A percentile compares a stretch with the other conserved stretches of the same genome.
phyloP scores from a whole-genome alignment of 2,113 vertebrate species.

The Emberiza fucata region DNA sequence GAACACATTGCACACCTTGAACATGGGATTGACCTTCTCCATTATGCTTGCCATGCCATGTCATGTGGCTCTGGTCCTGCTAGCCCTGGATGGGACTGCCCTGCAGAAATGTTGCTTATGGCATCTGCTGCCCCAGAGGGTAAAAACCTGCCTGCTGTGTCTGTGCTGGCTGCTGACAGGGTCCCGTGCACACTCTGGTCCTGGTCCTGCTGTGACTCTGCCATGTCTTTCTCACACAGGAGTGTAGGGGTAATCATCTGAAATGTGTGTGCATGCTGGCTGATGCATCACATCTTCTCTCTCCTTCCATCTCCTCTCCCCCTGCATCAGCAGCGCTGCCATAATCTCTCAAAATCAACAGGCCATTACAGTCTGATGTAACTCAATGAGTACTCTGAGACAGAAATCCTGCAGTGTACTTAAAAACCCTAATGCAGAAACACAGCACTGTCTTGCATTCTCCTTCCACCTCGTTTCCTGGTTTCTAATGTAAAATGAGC shows the following conservation, averaged over 20 bases:
- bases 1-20: background rate
- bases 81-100: background rate
- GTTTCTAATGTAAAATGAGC: constrained; percentile 24
- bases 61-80: background rate
- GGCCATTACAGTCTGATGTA: constrained; percentile 64
- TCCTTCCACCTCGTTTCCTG: background rate
- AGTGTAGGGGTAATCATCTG: background rate
- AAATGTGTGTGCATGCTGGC: background rate
- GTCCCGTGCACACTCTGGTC: accelerated
- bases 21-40: background rate
- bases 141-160: accelerated
- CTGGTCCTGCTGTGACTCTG: background rate
- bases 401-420: constrained; percentile 58
- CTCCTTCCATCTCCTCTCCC: constrained; percentile 25
- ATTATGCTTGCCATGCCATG: background rate
- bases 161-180: background rate
- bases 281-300: background rate
- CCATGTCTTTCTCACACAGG: accelerated
- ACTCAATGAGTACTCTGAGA: constrained; percentile 55
- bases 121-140: background rate
- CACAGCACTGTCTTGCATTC: constrained; percentile 14
- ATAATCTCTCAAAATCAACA: constrained; percentile 64
- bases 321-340: constrained; percentile 31
- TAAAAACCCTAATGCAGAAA: constrained; percentile 52
- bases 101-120: background rate